Evolutionary conservation across 2,113 vertebrate genomes (phyloP), one percentile per base, ranked within the genome.

Genomic region (Sylvilagus bachmani): DNA sequence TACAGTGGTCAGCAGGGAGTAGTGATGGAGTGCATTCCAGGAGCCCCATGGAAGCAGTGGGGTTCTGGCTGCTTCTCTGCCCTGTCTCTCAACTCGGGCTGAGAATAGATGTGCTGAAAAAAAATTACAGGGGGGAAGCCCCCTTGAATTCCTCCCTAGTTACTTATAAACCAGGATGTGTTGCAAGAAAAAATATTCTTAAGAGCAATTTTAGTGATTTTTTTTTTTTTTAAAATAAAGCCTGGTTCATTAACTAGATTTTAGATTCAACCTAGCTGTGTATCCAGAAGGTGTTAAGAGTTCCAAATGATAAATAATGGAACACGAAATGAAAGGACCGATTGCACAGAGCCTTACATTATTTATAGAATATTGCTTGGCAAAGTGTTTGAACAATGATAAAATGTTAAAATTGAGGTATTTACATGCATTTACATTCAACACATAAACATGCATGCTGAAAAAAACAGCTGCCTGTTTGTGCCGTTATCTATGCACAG

Each of bases 341-440:
- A 58, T 71, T 61, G 58, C 44, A 16, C 31, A 69, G 62, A 62
- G 14, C 55, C 81, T 78, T 91, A 71, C 81, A 94, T 89, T 90
- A 93, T 88, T 90, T 82, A 78, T 78, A 29, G 58, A 81, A 12
- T 82, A 66, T 92, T 69, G 53, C 31, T 92, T 80, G 80, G 36
- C 66, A 96, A 58, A 71, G 31, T 62, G 14, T 91, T 88, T 81
- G 51, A 93, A 53, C 74, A 91, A 61, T 89, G 82, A 81, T 88
- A 85, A 92, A 90, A 61, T 71, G 71, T 79, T 90, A 71, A 88
- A 90, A 86, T 4, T 9, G 64, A 94, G 64, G 29, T 86, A 73
- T 93, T 77, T 92, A 36, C n/a, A 62, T 94, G 14, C 62, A 89
- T 95, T 95, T 91, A 66, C 82, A 94, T 90, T 89, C 80, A 70